Base-by-base conservation (phyloP, 2,888 invertebrate species). In the Frankliniella fusca region DNA sequence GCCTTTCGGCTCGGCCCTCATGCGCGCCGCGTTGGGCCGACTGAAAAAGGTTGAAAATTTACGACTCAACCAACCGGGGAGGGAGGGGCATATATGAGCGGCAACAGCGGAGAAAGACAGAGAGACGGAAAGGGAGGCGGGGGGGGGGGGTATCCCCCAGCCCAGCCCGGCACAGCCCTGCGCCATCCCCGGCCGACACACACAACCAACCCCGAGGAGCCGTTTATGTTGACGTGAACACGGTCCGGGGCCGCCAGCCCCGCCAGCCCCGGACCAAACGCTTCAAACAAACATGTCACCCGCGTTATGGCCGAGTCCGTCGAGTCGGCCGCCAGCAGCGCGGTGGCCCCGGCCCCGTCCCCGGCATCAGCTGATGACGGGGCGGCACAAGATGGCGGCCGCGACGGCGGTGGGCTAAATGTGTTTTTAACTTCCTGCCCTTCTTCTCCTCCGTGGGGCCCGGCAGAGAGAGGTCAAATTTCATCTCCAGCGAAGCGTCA, bases 401-500 rank as follows among this genome's bases (percentile, higher is more conserved):
- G 18, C 54, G 18, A 9, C 18, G 54, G 54, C 8, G 54, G 54
- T 54, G 54, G 54, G 23, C n/a, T 70, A 70, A 70, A 70, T 70
- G 70, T 23, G 23, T 70, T 70, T 70, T 70, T 70, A 70, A 70
- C 70, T 70, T 70, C 70, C 70, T 70, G 38, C 38, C 38, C 38
- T 38, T 38, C 38, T 38, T 38, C 38, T 38, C 38, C 38, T 38
- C 38, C 38, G 38, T 38, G 70, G 70, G 54, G 54, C 70, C n/a
- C n/a, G 9, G 65, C 65, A 18, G n/a, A 23, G n/a, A 70, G 70
- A 70, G 70, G 70, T 70, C 70, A 70, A 70, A 70, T 70, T 70
- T 70, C 70, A n/a, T 70, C 23, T 23, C 23, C n/a, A 70, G 23
- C 70, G 70, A 11, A 54, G 54, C 70, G 70, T 23, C 70, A 10